phyloP scores from a whole-genome alignment of 2,888 invertebrate genomes.

The Poecilus cupreus region DNA sequence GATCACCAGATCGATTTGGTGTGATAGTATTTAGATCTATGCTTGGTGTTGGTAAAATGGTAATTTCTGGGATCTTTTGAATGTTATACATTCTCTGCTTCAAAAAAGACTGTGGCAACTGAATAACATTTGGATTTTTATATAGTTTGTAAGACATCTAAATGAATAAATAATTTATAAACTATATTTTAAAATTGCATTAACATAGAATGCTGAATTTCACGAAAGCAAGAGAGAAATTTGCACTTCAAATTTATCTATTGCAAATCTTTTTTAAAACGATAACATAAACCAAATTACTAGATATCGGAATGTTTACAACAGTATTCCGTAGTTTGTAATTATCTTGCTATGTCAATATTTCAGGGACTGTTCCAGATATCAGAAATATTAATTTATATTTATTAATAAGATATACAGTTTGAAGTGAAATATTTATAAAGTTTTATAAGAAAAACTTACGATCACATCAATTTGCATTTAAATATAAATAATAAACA shows the following conservation, averaged over 20 bases:
- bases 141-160: slow-evolving; percentile 83
- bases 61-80: slow-evolving; percentile 70
- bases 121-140: slow-evolving; percentile 82
- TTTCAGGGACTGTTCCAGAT: no score
- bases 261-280: slow-evolving; percentile 76
- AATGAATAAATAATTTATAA: background rate
- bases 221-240: slow-evolving; percentile 77
- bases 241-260: slow-evolving; percentile 74
- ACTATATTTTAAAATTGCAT: slow-evolving; percentile 30
- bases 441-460: no score
- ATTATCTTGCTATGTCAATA: no score
- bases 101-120: slow-evolving; percentile 85
- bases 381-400: no score
- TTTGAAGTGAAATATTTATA: no score
- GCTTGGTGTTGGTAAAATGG: slow-evolving; percentile 63
- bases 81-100: slow-evolving; percentile 70
- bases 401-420: no score
- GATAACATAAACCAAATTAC: slow-evolving; percentile 81
- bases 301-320: slow-evolving; percentile 85
- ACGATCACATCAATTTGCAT: no score
- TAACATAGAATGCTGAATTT: slow-evolving; percentile 82
- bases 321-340: slow-evolving; percentile 72
- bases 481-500: no score
- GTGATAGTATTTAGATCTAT: slow-evolving; percentile 67
- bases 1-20: slow-evolving; percentile 70